phyloP scores from a whole-genome alignment of 2,888 invertebrate genomes.

The Bugula neritina region DNA sequence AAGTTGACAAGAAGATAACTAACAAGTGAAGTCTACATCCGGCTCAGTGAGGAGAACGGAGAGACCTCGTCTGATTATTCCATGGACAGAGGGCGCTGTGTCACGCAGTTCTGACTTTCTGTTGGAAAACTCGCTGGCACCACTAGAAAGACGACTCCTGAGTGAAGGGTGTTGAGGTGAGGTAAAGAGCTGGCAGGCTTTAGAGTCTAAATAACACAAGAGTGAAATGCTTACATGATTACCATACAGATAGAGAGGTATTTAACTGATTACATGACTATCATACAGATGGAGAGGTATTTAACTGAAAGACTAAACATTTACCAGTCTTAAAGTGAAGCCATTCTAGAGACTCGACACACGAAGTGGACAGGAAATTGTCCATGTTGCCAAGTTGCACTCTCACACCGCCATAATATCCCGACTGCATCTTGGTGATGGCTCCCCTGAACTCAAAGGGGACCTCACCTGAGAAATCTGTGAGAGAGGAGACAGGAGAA shows the following conservation, averaged over 20 bases:
- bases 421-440: conserved; percentile 16
- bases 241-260: too few species aligned
- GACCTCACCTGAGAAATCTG: conserved; percentile 26
- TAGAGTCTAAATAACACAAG: too few species aligned
- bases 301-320: too few species aligned
- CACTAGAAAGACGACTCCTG: background rate
- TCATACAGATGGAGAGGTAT: too few species aligned
- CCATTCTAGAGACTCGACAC: conserved; percentile 92
- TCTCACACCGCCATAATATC: conserved; percentile 51
- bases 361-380: conserved; percentile 94
- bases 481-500: too few species aligned
- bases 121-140: background rate
- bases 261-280: too few species aligned
- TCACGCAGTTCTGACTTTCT: background rate
- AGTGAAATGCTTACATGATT: too few species aligned
- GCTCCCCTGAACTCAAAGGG: conserved; percentile 11
- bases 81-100: background rate
- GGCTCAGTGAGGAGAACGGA: background rate
- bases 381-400: conserved; percentile 89
- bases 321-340: conserved; percentile 52
- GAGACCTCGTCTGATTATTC: conserved; percentile 4
- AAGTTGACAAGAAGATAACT: too few species aligned
- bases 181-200: background rate
- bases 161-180: background rate
- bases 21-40: too few species aligned